A percentile compares a stretch with the other conserved stretches of the same genome.
Conservation (phyloP, 2,113 vertebrate genomes). For the Saccopteryx leptura region DNA sequence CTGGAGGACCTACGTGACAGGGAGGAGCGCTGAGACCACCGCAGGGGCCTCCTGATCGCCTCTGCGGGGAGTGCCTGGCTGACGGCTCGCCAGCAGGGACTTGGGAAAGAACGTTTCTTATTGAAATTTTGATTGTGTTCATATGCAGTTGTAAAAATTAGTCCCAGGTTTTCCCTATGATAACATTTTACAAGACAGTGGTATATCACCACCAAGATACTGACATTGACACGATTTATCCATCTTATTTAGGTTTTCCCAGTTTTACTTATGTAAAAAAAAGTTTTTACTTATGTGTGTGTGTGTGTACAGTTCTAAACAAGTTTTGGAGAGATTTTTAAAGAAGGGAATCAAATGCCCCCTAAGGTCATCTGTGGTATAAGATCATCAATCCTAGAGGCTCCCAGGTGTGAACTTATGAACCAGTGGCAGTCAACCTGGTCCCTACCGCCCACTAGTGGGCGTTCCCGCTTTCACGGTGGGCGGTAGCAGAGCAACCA, state of each 20-base stretch:
- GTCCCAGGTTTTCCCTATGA: neutral
- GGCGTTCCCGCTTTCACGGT: too few species aligned
- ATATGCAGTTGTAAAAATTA: neutral
- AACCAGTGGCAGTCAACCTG: too few species aligned
- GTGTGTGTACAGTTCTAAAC: neutral
- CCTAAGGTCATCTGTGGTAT: neutral
- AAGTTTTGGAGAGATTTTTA: neutral
- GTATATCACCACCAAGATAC: neutral
- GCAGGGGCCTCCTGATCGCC: neutral
- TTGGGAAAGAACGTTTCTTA: neutral
- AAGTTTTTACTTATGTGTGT: neutral
- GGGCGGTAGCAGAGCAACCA: too few species aligned
- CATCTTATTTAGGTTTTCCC: neutral
- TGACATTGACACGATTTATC: neutral
- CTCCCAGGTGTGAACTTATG: neutral
- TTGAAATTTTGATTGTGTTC: constrained; percentile 19
- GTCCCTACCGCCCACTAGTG: too few species aligned
- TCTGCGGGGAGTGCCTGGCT: neutral
- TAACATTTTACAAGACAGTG: constrained; percentile 7
- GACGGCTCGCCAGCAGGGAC: neutral
- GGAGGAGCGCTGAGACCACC: fast-evolving
- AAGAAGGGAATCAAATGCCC: neutral
- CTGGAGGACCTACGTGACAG: neutral
- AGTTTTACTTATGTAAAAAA: neutral
- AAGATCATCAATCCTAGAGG: neutral